A percentile compares a stretch with the other conserved stretches of the same genome.
phyloP scores from a whole-genome alignment of 2,888 invertebrate species.

The Chirona hameri region DNA sequence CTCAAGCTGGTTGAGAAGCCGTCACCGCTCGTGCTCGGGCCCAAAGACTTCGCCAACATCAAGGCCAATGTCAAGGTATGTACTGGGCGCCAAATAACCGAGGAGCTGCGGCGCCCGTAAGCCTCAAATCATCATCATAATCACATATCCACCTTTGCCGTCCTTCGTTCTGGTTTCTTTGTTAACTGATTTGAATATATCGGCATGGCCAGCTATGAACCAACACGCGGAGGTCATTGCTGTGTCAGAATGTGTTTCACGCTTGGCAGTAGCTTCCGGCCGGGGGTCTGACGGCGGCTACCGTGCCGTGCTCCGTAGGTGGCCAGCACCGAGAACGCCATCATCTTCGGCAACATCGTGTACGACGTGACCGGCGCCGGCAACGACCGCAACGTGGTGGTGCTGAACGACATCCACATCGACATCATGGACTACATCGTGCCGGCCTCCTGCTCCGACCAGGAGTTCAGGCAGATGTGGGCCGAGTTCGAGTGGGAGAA shows the following conservation, averaged over 20 bases:
- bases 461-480: conserved; percentile 99
- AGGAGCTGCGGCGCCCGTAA: too few species aligned
- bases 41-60: conserved; percentile 95
- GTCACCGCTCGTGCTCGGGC: conserved; percentile 88
- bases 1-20: conserved; percentile 97
- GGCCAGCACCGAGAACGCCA: conserved; percentile 99
- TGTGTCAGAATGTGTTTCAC: too few species aligned
- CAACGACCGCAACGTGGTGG: conserved; percentile 93
- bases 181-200: too few species aligned
- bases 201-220: too few species aligned
- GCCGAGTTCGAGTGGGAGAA: conserved; percentile 99
- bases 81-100: too few species aligned
- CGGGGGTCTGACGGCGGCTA: too few species aligned
- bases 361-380: conserved; percentile 93
- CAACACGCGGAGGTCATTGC: too few species aligned
- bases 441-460: conserved; percentile 88
- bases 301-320: conserved; percentile 51
- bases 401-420: conserved; percentile 97
- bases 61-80: conserved; percentile 88
- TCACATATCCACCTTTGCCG: too few species aligned
- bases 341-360: conserved; percentile 98
- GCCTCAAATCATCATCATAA: too few species aligned
- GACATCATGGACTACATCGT: conserved; percentile 99
- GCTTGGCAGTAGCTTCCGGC: too few species aligned
- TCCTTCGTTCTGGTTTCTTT: too few species aligned